Evolutionary conservation across 2,797 vertebrate genomes (phyloP), one percentile per base, ranked within the genome.

Genomic region (Artibeus lituratus): DNA sequence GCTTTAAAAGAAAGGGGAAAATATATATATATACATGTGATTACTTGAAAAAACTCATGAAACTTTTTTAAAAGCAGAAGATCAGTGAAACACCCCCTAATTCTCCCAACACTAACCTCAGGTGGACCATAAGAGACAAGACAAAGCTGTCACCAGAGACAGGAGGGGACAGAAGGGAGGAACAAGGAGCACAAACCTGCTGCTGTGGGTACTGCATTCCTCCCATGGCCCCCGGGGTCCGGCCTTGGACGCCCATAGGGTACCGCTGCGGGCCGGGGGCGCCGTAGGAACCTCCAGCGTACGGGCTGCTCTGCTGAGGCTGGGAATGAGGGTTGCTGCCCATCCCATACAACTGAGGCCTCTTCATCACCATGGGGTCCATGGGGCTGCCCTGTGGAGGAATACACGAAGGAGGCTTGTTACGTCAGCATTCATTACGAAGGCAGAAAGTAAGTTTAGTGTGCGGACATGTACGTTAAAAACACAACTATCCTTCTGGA

Each of bases 141-240:
- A 53, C 8, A 32, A 29, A 35, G 35, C 18, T 1, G 32, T 21
- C 8, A 49, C 32, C 42, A 24, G 18, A 6, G 7, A 10, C 5
- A 24, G 32, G 12, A 76, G 92, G 80, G 11, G 44, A 87, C 3
- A 7, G 96, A 93, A 77, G 47, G 32, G n/a, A 21, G 77, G 4
- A 0, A 94, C 93, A 93, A 96, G 85, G 21, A 73, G 84, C 95
- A 98, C 98, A 72, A 97, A 99, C 99, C 99, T 99, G 99, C 98
- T 99, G 99, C 97, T 99, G 99, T 80, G 99, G 98, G 98, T 99
- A 99, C 98, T 99, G 99, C 99, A 99, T 98, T 97, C 99, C 99
- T 93, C 97, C 99, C 98, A 99, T 98, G 95, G 98, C 98, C 95
- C 99, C 98, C 0, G 99, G 99, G 95, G 98, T 99, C 89, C 99